phyloP scores from a whole-genome alignment of 2,113 vertebrate species.

The Isichthys henryi region DNA sequence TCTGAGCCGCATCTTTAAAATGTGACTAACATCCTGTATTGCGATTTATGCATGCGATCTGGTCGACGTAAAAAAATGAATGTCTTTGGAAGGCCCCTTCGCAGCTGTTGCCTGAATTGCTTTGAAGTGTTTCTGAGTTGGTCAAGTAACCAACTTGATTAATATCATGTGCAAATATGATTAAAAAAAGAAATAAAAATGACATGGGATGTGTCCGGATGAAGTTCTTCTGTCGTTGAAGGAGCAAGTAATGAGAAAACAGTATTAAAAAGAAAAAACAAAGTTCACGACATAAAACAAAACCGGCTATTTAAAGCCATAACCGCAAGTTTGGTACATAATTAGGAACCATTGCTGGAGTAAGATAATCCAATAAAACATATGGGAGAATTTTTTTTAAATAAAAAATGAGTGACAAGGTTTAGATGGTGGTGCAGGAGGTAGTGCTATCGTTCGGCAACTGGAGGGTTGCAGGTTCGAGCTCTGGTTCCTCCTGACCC shows the following conservation, averaged over 20 bases:
- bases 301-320: not conserved
- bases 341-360: not conserved
- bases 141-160: not conserved
- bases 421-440: not conserved
- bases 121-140: not conserved
- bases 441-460: too few relatives aligned
- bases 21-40: conserved; percentile 12
- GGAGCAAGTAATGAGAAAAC: not conserved
- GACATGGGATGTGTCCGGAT: not conserved
- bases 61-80: not conserved
- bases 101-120: not conserved
- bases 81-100: not conserved
- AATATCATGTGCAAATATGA: not conserved
- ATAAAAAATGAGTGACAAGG: not conserved
- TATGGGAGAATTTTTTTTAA: not conserved
- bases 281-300: not conserved
- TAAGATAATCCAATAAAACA: not conserved
- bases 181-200: not conserved
- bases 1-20: conserved; percentile 6
- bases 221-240: not conserved
- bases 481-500: too few relatives aligned
- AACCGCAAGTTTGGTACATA: not conserved
- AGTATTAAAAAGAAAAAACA: not conserved
- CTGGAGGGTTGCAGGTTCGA: too few relatives aligned
- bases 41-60: not conserved